Percentiles rank a stretch among this genome's conserved stretches.
Evolutionary conservation across 1,140 invertebrate species (phyloP).

Genomic region (Calephelis nemesis): DNA sequence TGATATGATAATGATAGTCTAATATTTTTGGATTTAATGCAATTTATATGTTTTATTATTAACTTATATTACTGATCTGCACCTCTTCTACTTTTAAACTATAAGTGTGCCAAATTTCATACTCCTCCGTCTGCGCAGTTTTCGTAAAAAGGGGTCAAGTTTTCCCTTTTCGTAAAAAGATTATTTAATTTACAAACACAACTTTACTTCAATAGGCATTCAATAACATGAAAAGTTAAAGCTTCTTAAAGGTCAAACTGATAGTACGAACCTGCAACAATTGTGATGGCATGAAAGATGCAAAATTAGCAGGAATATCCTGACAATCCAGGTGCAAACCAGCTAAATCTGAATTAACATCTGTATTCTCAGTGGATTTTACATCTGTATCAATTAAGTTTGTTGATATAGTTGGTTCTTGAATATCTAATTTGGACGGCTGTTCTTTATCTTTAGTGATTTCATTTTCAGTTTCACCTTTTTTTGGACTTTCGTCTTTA

Average conservation of each 20-base stretch:
- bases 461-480: conserved; percentile 35
- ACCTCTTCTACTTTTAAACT: no score
- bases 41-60: no score
- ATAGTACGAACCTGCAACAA: conserved; percentile 59
- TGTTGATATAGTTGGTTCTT: conserved; percentile 42
- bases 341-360: conserved; percentile 58
- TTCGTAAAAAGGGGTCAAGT: no score
- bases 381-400: conserved; percentile 56
- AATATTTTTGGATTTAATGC: no score
- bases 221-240: no score
- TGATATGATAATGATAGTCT: no score
- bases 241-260: not conserved
- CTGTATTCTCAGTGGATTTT: conserved; percentile 22
- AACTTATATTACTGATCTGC: no score
- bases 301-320: conserved; percentile 55
- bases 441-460: conserved; percentile 35
- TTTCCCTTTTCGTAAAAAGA: no score
- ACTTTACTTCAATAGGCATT: no score
- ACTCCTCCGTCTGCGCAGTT: no score
- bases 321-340: conserved; percentile 61
- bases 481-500: conserved; percentile 61
- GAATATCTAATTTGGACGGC: conserved; percentile 36
- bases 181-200: no score
- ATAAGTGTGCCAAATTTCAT: no score
- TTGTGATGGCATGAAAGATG: conserved; percentile 74